These are phyloP conservation scores for Ceyx margarethae DNA, from an alignment of 2,113 vertebrate species.

Conservation along the genomic window DNA sequence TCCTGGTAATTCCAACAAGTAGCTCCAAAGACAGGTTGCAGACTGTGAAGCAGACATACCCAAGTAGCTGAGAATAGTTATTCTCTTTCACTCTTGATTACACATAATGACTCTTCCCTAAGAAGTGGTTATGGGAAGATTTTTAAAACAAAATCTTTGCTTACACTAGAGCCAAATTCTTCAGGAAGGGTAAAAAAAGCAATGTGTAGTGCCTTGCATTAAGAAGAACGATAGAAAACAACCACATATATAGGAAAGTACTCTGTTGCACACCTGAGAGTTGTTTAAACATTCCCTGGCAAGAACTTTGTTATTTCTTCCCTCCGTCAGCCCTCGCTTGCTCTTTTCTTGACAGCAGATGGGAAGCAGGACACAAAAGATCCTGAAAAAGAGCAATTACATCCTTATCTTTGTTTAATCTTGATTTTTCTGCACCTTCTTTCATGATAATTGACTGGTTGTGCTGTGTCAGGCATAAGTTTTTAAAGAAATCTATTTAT, in stretches of 20 bases:
- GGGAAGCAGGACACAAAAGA: slow-evolving; percentile 1
- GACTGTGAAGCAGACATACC: not conserved
- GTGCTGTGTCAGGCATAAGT: not conserved
- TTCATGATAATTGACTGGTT: slow-evolving; percentile 9
- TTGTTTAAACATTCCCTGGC: not conserved
- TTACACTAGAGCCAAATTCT: not conserved
- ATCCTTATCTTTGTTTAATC: slow-evolving; percentile 34
- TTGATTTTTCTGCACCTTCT: slow-evolving; percentile 33
- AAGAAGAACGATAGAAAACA: not conserved
- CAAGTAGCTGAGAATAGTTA: not conserved
- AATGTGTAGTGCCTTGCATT: not conserved
- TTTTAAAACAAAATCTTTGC: not conserved
- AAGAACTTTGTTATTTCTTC: not conserved
- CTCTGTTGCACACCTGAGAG: not conserved
- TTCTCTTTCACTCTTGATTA: not conserved
- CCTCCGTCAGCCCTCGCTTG: not conserved
- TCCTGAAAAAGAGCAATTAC: slow-evolving; percentile 16
- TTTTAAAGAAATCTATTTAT: slow-evolving; percentile 32
- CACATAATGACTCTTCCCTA: not conserved
- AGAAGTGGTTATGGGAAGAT: not conserved
- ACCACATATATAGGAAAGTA: not conserved
- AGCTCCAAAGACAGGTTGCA: not conserved
- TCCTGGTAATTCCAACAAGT: not conserved
- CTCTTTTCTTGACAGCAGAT: slow-evolving; percentile 11
- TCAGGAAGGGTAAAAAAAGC: not conserved